phyloP scores from a whole-genome alignment of 1,140 invertebrate species.

The Phymastichus coffea region DNA sequence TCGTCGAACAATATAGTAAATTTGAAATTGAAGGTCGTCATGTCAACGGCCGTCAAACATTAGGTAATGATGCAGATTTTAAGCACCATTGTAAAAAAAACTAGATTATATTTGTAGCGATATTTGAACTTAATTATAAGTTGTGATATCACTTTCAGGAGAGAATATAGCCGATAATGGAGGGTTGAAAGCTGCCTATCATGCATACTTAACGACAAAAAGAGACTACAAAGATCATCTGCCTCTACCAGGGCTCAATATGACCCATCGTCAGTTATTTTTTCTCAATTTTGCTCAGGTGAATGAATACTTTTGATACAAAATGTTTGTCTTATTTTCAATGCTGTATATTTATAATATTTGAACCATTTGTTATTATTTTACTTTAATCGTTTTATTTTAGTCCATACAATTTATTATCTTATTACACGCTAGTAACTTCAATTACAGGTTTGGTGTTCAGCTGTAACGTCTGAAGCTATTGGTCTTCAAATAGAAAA shows the following conservation, averaged over 20 bases:
- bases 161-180: constrained; percentile 96
- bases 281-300: constrained; percentile 92
- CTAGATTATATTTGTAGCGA: constrained; percentile 1
- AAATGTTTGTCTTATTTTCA: background rate
- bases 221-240: constrained; percentile 58
- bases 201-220: constrained; percentile 72
- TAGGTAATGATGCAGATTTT: constrained; percentile 47
- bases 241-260: constrained; percentile 76
- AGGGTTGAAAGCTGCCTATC: constrained; percentile 86
- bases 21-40: constrained; percentile 62
- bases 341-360: background rate
- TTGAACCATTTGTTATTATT: background rate
- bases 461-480: constrained; percentile 75
- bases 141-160: constrained; percentile 56
- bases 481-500: constrained; percentile 76
- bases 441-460: constrained; percentile 92
- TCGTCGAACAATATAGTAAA: constrained; percentile 85
- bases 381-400: too few species aligned
- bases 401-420: too few species aligned
- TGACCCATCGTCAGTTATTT: constrained; percentile 87
- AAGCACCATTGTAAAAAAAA: constrained; percentile 13
- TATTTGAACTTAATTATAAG: constrained; percentile 28
- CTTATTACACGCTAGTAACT: too few species aligned
- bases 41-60: constrained; percentile 67
- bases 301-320: constrained; percentile 22